Evolutionary conservation across 2,113 vertebrate genomes (phyloP).

Genomic region (Pavo muticus): DNA sequence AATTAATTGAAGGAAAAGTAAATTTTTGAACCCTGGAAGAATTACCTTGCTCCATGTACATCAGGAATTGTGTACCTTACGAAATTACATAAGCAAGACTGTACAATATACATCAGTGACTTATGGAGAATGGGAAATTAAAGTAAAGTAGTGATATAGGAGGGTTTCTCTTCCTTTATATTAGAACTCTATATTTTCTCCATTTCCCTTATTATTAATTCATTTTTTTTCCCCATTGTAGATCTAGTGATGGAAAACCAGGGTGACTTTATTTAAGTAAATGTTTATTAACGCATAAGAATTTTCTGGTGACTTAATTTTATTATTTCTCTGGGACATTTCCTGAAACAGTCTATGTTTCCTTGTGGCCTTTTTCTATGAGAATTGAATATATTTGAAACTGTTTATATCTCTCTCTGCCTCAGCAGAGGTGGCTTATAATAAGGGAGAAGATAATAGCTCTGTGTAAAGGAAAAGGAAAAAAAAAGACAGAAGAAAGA

Average conservation of each 20-base stretch:
- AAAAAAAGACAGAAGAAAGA: neutral
- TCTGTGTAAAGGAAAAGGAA: neutral
- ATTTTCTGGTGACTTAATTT: neutral
- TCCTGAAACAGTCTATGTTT: neutral
- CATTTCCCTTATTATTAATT: neutral
- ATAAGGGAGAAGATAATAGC: neutral
- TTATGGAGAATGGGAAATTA: neutral
- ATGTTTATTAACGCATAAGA: neutral
- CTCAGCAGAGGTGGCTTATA: neutral
- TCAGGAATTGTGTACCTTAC: neutral
- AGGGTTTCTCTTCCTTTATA: neutral
- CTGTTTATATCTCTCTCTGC: neutral
- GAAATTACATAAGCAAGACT: neutral
- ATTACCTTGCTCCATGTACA: neutral
- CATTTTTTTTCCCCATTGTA: neutral
- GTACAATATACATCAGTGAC: neutral
- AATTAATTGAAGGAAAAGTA: neutral
- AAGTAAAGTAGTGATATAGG: neutral
- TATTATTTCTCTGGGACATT: neutral
- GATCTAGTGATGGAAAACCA: neutral
- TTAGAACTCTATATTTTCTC: neutral
- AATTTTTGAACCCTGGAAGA: neutral
- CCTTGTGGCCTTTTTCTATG: neutral
- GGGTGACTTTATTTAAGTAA: neutral
- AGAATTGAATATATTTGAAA: neutral